Conservation (phyloP, 2,888 invertebrate species). For the Lottia gigantea region DNA sequence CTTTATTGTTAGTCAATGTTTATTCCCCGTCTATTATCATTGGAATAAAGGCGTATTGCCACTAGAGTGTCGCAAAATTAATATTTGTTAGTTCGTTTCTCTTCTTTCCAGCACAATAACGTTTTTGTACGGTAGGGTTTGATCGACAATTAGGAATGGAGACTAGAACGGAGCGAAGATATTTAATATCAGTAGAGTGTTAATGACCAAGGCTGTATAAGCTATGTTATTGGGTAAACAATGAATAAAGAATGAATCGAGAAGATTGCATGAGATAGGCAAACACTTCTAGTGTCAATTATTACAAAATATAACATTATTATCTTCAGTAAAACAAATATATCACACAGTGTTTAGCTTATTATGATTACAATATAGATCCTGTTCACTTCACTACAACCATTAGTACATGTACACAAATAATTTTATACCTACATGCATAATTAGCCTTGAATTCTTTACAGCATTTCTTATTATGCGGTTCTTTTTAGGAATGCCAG, state of each 20-base stretch:
- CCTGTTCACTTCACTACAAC: too few species aligned
- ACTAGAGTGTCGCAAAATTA: conserved; percentile 8
- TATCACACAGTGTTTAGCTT: too few species aligned
- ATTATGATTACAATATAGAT: too few species aligned
- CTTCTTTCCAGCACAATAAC: background rate
- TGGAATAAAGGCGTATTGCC: conserved; percentile 4
- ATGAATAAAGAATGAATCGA: background rate
- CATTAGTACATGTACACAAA: too few species aligned
- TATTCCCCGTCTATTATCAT: background rate
- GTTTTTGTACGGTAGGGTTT: background rate
- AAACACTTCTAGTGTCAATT: too few species aligned
- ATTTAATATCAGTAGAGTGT: background rate
- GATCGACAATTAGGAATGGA: conserved; percentile 4
- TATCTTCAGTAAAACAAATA: too few species aligned
- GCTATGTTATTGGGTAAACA: conserved; percentile 1
- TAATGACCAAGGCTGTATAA: background rate
- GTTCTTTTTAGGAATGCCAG: too few species aligned
- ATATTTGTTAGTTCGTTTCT: conserved; percentile 4
- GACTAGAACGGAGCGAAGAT: background rate
- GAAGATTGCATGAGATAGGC: too few species aligned
- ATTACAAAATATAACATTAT: too few species aligned
- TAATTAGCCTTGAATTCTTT: too few species aligned
- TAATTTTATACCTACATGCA: too few species aligned
- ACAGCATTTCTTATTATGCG: too few species aligned
- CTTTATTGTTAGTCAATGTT: background rate